phyloP scores from a whole-genome alignment of 1,140 invertebrate species.

The Octopus bimaculoides region DNA sequence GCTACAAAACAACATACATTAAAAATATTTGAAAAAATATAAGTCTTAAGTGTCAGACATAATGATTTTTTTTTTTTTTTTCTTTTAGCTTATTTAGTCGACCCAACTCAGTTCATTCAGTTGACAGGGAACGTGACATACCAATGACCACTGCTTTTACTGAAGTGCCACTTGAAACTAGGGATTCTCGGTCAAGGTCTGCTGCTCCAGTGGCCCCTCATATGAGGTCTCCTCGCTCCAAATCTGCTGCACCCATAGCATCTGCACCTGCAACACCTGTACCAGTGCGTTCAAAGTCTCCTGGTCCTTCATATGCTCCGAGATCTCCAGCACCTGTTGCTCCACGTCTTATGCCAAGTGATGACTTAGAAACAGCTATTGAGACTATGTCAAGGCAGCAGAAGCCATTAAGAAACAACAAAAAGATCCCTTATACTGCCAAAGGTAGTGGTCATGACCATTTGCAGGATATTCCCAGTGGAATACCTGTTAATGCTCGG shows the following conservation, averaged over 20 bases:
- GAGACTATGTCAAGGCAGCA: constrained; percentile 13
- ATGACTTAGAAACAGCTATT: neutral
- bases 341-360: constrained; percentile 1
- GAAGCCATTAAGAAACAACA: constrained; percentile 19
- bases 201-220: neutral
- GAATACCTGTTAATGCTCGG: constrained; percentile 25
- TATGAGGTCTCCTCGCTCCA: neutral
- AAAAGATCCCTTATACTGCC: constrained; percentile 17
- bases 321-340: constrained; percentile 17
- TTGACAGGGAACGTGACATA: too few relatives aligned
- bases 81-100: too few relatives aligned
- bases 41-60: too few relatives aligned
- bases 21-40: too few relatives aligned
- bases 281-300: constrained; percentile 5
- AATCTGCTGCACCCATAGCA: neutral
- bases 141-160: too few relatives aligned
- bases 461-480: neutral
- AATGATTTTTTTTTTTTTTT: too few relatives aligned
- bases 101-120: too few relatives aligned
- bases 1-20: too few relatives aligned
- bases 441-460: constrained; percentile 3
- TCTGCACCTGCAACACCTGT: constrained; percentile 12
- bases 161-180: too few relatives aligned
- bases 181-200: neutral
- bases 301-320: constrained; percentile 3